Evolutionary conservation across 2,888 invertebrate species (phyloP).

Genomic region (Gortyna flavago): DNA sequence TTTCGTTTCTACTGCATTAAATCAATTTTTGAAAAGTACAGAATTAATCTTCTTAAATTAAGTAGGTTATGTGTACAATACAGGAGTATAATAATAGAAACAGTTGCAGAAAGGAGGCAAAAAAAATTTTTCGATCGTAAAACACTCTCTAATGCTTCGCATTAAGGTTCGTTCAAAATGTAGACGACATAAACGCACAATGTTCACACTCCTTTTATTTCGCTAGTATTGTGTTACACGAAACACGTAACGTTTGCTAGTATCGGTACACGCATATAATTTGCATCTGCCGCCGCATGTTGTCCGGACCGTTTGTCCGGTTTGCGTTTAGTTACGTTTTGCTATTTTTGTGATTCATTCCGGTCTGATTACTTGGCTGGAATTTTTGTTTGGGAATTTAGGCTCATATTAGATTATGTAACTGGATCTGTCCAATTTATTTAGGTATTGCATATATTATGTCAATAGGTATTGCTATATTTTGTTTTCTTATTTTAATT

Average conservation of each 20-base stretch:
- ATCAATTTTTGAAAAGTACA: too few species aligned
- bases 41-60: too few species aligned
- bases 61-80: too few species aligned
- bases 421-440: not conserved
- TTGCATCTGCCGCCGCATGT: constrained; percentile 62
- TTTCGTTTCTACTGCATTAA: too few species aligned
- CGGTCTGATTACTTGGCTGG: not conserved
- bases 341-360: constrained; percentile 24
- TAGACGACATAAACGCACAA: not conserved
- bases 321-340: constrained; percentile 37
- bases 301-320: constrained; percentile 22
- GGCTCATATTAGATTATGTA: not conserved
- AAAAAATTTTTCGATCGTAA: too few species aligned
- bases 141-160: too few species aligned
- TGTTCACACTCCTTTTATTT: constrained; percentile 14
- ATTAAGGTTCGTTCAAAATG: too few species aligned
- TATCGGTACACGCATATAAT: constrained; percentile 59
- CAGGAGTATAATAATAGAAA: too few species aligned
- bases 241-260: constrained; percentile 26
- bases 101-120: too few species aligned
- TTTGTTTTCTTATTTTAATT: not conserved
- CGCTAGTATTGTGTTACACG: constrained; percentile 18
- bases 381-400: not conserved
- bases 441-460: too few species aligned
- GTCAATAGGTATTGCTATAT: not conserved